Conservation (phyloP, 2,888 invertebrate species). For the Ernsta delagoae region DNA sequence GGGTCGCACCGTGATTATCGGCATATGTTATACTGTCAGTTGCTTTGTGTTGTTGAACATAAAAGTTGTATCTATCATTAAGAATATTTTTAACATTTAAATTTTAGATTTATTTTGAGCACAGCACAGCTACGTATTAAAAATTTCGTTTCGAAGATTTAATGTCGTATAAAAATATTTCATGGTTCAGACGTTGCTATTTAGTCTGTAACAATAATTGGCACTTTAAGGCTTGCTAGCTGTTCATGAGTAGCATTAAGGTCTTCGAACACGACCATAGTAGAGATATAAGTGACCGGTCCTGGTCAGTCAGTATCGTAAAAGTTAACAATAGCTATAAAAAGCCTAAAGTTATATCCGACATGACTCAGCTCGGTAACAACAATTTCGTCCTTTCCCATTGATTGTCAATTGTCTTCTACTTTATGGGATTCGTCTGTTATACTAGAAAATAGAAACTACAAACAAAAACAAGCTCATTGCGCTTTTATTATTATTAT, state of each 20-base stretch:
- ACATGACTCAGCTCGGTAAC: constrained; percentile 42
- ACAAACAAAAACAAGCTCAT: too few relatives aligned
- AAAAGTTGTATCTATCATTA: too few relatives aligned
- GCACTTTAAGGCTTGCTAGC: constrained; percentile 31
- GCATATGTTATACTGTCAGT: constrained; percentile 27
- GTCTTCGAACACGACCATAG: constrained; percentile 28
- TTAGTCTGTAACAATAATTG: constrained; percentile 28
- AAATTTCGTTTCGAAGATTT: neutral
- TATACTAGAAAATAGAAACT: neutral
- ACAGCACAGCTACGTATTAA: neutral
- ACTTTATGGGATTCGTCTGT: constrained; percentile 4
- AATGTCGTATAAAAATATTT: constrained; percentile 3
- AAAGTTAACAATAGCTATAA: constrained; percentile 61
- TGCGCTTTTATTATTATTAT: too few relatives aligned
- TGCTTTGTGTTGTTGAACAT: constrained; percentile 16
- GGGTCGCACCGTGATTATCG: constrained; percentile 18
- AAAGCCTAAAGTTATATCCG: constrained; percentile 58
- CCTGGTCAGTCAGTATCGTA: constrained; percentile 49
- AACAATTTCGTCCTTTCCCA: constrained; percentile 38
- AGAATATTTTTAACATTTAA: too few relatives aligned
- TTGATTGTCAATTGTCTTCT: constrained; percentile 32
- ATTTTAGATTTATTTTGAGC: too few relatives aligned
- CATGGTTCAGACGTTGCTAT: constrained; percentile 7
- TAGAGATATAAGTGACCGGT: constrained; percentile 39
- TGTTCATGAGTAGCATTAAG: constrained; percentile 32